Evolutionary conservation across 2,797 vertebrate genomes (phyloP).

Genomic region (Phyllotis vaccarum): DNA sequence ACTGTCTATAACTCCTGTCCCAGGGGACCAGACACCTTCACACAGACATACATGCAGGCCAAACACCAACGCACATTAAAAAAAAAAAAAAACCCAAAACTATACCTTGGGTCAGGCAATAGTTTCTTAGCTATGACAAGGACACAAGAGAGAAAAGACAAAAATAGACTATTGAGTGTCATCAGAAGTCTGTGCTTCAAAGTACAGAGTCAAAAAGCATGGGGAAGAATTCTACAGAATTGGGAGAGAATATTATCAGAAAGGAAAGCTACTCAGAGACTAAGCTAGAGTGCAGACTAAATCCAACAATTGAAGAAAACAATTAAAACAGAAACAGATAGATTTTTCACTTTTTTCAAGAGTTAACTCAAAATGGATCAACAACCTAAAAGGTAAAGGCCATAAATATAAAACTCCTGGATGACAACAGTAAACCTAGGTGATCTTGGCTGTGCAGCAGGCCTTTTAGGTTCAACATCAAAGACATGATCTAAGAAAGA

Average conservation of each 20-base stretch:
- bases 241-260: not conserved
- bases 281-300: slow-evolving; percentile 28
- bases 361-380: not conserved
- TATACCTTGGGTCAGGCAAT: not conserved
- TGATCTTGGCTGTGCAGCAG: not conserved
- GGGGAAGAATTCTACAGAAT: not conserved
- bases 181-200: not conserved
- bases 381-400: slow-evolving; percentile 10
- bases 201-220: not conserved
- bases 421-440: not conserved
- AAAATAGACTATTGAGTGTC: not conserved
- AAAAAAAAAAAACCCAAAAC: too few species aligned
- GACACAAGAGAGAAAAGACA: not conserved
- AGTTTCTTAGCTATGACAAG: not conserved
- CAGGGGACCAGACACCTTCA: too few species aligned
- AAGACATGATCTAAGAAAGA: not conserved
- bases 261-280: not conserved
- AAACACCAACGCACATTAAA: too few species aligned
- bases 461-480: slow-evolving; percentile 4
- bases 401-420: slow-evolving; percentile 11
- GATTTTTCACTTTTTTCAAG: not conserved
- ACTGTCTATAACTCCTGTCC: too few species aligned
- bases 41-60: too few species aligned
- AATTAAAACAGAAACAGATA: not conserved
- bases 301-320: not conserved